Evolutionary conservation across 2,797 vertebrate genomes (phyloP), one percentile per base, ranked within the genome.

Genomic region (Calcarius lapponicus): DNA sequence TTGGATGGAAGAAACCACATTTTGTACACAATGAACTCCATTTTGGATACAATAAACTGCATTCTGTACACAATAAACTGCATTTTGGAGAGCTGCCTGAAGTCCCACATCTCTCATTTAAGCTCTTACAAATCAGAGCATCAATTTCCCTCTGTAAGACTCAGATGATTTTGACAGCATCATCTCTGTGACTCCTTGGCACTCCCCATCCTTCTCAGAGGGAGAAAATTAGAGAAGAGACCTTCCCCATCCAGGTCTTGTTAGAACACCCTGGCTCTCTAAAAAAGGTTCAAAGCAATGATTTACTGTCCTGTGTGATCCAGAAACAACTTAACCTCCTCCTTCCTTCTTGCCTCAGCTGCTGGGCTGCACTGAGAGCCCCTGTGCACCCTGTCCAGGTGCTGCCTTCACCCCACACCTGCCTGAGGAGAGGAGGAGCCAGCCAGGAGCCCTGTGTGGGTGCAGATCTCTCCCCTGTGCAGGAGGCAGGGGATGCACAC

Each of bases 311-410:
- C 54, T 19, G 62, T 6, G 34, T 9, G 32, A 13, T 18, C 1
- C 2, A 62, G 56, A 42, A 48, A 56, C 17, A 8, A 80, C 31
- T 56, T 9, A 34, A 40, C 0, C 1, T 13, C 81, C 57, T 58
- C 71, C 32, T n/a, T 51, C 32, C 38, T 82, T 62, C 79, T 28
- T 2, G 1, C 2, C 1, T 11, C 0, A 1, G 43, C 67, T 42
- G 65, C 81, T 56, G 86, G 75, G 2, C 40, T 25, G 26, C 3
- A 8, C 2, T 17, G 71, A 60, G 50, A 66, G 40, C 3, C 4
- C 54, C 20, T 1, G 20, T 50, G 8, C 70, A 36, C 29, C 54
- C 28, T 32, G 32, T 6, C 11, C 7, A 56, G 72, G 48, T 71
- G 43, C 36, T 20, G n/a, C 47, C 56, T 9, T 4, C 51, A 62